Evolutionary conservation across 2,113 vertebrate genomes (phyloP), one percentile per base, ranked within the genome.

Genomic region (Arizona elegans): DNA sequence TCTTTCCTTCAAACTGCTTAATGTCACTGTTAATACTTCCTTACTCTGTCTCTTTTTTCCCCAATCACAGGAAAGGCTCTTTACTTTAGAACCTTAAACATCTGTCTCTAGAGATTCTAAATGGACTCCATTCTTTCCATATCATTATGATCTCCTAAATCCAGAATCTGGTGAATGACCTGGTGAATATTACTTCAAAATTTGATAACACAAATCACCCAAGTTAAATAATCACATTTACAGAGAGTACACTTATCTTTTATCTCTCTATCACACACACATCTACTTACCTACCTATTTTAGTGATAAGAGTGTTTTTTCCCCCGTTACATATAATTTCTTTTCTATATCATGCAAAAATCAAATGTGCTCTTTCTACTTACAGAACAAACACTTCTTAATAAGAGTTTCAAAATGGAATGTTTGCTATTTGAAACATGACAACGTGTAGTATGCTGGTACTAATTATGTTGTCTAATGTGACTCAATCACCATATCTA

Each of bases 321-420:
- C 0, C 0, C 3, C 52, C 3, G 8, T 53, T 29, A 33, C 15
- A 91, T 86, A 19, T 21, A 93, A 5, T 12, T 70, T 62, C 91
- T 87, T 23, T 21, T 58, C 88, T 56, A 90, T 8, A 65, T 43
- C 70, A 0, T 58, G 52, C 21, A 93, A 5, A 90, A 38, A 88
- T 38, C 29, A 56, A 88, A 93, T 26, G 9, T 23, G 9, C 15
- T 26, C 24, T 91, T 65, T 38, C 3, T n/a, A 15, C 52, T 81
- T 81, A 70, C 29, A 52, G 29, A 93, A 75, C 54, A 50, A 50
- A 58, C 7, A 47, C 5, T 87, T 3, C 33, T 81, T 88, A 75
- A 65, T 75, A 91, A 23, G 33, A 90, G 11, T 9, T 89, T 91
- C 53, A 88, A 87, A 95, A 62, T n/a, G 91, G 89, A 92, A 24